Evolutionary conservation across 2,888 invertebrate genomes (phyloP).

Genomic region (Pachymerium ferrugineum): DNA sequence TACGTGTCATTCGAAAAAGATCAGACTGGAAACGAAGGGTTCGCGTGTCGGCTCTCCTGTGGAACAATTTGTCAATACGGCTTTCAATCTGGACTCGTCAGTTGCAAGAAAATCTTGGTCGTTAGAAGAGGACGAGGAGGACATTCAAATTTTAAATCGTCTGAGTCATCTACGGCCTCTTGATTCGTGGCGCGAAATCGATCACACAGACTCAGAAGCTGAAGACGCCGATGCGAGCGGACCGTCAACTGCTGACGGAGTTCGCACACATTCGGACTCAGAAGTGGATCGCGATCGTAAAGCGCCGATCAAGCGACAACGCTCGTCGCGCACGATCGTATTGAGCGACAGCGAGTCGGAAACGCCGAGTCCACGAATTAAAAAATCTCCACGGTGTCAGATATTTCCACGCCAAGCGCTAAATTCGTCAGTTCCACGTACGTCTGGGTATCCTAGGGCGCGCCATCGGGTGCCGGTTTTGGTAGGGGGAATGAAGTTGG

Average conservation of each 20-base stretch:
- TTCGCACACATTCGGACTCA: background rate
- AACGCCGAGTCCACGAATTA: background rate
- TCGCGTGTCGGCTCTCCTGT: background rate
- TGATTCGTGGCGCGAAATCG: background rate
- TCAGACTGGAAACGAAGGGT: background rate
- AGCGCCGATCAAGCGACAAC: background rate
- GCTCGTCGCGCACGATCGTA: background rate
- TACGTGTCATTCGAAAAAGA: background rate
- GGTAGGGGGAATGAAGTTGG: background rate
- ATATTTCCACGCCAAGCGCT: background rate
- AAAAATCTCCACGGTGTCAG: background rate
- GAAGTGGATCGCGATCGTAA: background rate
- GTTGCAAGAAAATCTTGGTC: too few relatives aligned
- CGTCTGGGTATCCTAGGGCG: background rate
- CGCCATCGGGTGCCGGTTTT: background rate
- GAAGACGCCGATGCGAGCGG: background rate
- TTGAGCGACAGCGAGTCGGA: background rate
- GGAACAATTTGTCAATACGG: background rate
- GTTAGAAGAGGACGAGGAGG: background rate
- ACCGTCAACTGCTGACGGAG: background rate
- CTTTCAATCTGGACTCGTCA: background rate
- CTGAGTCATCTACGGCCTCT: background rate
- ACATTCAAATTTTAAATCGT: background rate
- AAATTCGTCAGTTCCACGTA: background rate
- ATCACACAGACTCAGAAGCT: background rate